phyloP scores from a whole-genome alignment of 2,797 vertebrate species.

The Podargus strigoides region DNA sequence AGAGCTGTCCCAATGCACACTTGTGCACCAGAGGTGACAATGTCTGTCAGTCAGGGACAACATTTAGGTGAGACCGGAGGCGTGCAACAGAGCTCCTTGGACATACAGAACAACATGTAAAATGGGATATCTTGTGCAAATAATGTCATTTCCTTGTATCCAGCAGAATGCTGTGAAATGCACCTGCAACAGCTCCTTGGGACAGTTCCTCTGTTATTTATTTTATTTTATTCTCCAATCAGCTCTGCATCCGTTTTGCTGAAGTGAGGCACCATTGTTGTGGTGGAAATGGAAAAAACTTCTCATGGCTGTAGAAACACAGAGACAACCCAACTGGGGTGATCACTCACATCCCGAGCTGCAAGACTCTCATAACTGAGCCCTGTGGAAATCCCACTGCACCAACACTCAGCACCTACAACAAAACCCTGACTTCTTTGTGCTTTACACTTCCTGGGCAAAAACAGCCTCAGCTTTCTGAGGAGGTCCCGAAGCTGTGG shows the following conservation, averaged over 20 bases:
- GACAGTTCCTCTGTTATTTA: not conserved
- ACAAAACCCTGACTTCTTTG: not conserved
- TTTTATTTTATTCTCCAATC: not conserved
- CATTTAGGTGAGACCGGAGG: not conserved
- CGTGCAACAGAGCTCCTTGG: not conserved
- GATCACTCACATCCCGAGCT: not conserved
- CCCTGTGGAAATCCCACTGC: not conserved
- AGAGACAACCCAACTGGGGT: not conserved
- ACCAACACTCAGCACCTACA: not conserved
- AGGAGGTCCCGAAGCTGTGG: not conserved
- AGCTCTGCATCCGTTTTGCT: not conserved
- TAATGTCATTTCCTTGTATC: not conserved
- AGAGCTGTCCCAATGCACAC: not conserved
- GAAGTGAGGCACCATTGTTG: not conserved
- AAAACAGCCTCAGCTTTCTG: not conserved
- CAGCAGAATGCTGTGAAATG: not conserved
- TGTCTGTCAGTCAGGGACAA: not conserved
- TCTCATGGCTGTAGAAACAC: not conserved
- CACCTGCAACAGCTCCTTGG: not conserved
- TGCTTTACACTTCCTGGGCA: not conserved
- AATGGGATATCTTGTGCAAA: not conserved
- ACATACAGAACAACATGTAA: not conserved
- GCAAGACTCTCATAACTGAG: not conserved
- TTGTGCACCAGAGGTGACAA: accelerated
- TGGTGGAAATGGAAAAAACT: not conserved